Base-by-base conservation (phyloP, 1,140 invertebrate genomes). In the Drosophila albomicans region DNA sequence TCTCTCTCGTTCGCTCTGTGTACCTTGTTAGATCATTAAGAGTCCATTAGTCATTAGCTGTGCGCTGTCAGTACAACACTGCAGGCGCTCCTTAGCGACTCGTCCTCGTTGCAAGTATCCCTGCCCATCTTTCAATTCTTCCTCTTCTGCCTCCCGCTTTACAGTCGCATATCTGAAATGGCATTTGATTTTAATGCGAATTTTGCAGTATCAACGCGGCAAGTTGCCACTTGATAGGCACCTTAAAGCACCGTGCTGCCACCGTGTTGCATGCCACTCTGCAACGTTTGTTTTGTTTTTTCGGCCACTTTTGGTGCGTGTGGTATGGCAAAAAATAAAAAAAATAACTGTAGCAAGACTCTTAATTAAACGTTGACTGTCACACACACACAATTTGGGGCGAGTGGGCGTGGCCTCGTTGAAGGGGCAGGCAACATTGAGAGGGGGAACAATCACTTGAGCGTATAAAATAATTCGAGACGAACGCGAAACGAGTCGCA, bases 21-120 rank as follows among this genome's bases (percentile, higher is more conserved):
- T 63, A 80, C 74, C 84, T 87, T 87, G 84, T 87, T 87, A 87
- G 85, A 87, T 87, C 84, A 87, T 87, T 87, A 87, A 89, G 84
- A 87, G 84, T 87, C 80, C 84, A 87, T 87, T 87, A 87, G 84
- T 87, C 84, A 87, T 88, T 88, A 87, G 79, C 85, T 78, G 73
- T 72, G 77, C 49, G 61, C 61, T 71, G 72, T 69, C 74, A 65
- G 38, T 46, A 41, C 41, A 43, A 59, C 41, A 30, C 41, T 10
- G 28, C 51, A 30, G 28, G 35, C 25, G 32, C 30, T 49, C 15
- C 35, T 35, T 69, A 28, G 35, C 35, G 35, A 8, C 7, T 1
- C 35, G 35, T 10, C 54, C 48, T 32, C 20, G 63, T 66, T 73
- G 41, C 54, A 67, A 62, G 49, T 61, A 13, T 11, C n/a, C 2